Percentiles rank a stretch among this genome's conserved stretches.
Conservation (phyloP, 2,888 invertebrate species). For the Melangyna quadrimaculata region DNA sequence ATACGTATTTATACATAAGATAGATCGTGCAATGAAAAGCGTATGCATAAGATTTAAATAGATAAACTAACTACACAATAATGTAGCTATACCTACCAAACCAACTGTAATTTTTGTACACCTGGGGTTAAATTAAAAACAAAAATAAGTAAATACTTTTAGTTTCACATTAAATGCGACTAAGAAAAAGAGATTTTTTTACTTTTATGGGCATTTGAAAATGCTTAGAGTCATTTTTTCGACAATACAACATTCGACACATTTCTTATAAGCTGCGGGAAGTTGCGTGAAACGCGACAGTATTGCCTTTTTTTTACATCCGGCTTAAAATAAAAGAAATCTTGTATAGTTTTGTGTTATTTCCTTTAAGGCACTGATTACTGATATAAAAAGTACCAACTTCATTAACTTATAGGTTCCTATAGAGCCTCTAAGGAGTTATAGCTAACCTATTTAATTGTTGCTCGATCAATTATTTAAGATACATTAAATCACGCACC, state of each 20-base stretch:
- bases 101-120: conserved; percentile 14
- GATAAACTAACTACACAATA: not conserved
- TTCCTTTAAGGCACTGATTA: not conserved
- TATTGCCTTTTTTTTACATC: conserved; percentile 38
- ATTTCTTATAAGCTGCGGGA: not conserved
- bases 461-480: not conserved
- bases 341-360: not conserved
- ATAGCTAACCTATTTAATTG: not conserved
- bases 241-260: not conserved
- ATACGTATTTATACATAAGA: not conserved
- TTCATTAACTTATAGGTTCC: not conserved
- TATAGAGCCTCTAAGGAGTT: too few species aligned
- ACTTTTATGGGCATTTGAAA: conserved; percentile 59
- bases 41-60: conserved; percentile 9
- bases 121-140: conserved; percentile 39
- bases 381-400: too few species aligned
- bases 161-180: not conserved
- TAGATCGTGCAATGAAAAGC: conserved; percentile 38
- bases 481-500: not conserved
- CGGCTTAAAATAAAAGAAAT: conserved; percentile 22
- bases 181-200: conserved; percentile 16
- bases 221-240: conserved; percentile 38
- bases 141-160: conserved; percentile 16
- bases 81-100: not conserved
- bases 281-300: conserved; percentile 47